Base-by-base conservation (phyloP, 1,140 invertebrate species). In the Drosophila quadrilineata region DNA sequence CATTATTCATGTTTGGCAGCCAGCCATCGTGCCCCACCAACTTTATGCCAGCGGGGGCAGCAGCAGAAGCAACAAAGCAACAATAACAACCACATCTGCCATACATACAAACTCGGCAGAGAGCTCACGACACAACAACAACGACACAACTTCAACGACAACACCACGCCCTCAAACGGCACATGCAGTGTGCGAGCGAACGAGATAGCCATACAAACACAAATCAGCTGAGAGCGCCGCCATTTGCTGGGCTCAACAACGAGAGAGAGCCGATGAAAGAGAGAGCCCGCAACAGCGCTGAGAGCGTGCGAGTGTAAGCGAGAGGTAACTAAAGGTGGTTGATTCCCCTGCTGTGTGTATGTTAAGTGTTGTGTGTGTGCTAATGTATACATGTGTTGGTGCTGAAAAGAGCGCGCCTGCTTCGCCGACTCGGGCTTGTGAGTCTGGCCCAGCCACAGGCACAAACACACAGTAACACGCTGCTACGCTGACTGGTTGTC, bases 181-280 rank as follows among this genome's bases (percentile, higher is more conserved):
- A 62, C 50, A 40, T 21, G 46, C 38, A 21, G 38, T 46, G 26
- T 50, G 54, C 10, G 67, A 10, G 38, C 71, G 64, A 82, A 69
- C 53, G 76, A 65, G 68, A 63, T 21, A 70, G 59, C 10, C 19
- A 64, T 75, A 84, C 43, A 63, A 62, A 69, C 69, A 50, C 60
- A 53, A 84, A 74, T 80, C 73, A 73, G 80, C 79, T 77, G 77
- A 84, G 79, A 84, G 79, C 74, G 71, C 73, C 77, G 77, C 77
- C 77, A 84, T 84, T 84, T 84, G 77, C 69, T 45, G 58, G 31
- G 29, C 16, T 16, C 6, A 53, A 3, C 41, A 16, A 41, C 41
- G 26, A 64, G 59, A 64, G 66, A 82, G 68, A 17, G 53, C 6
- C 28, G 40, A 17, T 14, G 22, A 50, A 31, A 41, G 19, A 36